Evolutionary conservation across 2,888 invertebrate species (phyloP).

Genomic region (Watsonalla binaria): DNA sequence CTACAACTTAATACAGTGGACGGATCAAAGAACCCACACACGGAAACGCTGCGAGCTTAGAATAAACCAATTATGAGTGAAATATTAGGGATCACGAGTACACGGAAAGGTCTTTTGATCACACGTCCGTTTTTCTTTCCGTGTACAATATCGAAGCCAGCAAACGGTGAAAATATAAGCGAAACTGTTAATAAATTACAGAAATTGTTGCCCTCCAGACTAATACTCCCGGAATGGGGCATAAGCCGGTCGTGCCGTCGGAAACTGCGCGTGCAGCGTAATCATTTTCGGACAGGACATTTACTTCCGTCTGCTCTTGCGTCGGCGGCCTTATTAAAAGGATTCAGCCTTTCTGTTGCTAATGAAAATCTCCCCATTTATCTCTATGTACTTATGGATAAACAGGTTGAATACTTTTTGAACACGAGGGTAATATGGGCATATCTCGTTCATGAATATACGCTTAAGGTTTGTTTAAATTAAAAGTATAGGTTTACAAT

Average conservation of each 20-base stretch:
- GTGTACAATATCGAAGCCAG: conserved; percentile 64
- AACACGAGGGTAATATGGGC: no score
- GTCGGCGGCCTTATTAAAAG: conserved; percentile 54
- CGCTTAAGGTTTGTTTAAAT: no score
- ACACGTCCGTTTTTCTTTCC: conserved; percentile 63
- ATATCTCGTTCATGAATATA: no score
- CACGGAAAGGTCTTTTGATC: conserved; percentile 69
- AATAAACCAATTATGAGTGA: conserved; percentile 79
- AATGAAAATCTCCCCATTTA: neutral
- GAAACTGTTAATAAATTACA: conserved; percentile 76
- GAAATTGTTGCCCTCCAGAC: conserved; percentile 69
- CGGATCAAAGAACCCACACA: conserved; percentile 74
- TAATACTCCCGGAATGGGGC: conserved; percentile 73
- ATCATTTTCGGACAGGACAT: conserved; percentile 75
- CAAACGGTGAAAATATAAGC: conserved; percentile 54
- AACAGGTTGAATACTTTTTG: no score
- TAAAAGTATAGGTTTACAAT: no score
- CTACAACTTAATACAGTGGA: conserved; percentile 71
- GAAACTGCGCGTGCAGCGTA: conserved; percentile 70
- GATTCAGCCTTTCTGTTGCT: conserved; percentile 1
- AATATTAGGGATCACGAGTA: conserved; percentile 76
- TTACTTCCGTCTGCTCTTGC: conserved; percentile 69
- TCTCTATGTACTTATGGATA: no score
- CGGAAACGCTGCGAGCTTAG: conserved; percentile 73
- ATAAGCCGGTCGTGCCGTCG: conserved; percentile 69